Conservation (phyloP, 1,140 invertebrate genomes). For the Rhizoglyphus robini region DNA sequence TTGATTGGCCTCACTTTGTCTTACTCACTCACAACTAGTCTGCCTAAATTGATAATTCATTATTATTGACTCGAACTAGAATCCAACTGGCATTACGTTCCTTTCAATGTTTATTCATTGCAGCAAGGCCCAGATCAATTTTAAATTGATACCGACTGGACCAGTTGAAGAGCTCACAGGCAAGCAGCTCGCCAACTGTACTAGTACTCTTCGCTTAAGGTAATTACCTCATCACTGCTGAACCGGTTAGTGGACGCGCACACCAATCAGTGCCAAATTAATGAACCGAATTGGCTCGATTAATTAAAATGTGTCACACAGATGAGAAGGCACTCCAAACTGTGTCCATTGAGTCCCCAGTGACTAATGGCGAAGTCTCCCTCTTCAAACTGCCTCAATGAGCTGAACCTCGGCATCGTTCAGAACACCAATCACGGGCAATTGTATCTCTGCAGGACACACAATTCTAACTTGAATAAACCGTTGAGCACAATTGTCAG, state of each 20-base stretch:
- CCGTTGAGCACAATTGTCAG: background rate
- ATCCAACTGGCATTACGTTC: background rate
- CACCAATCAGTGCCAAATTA: background rate
- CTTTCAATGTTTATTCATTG: background rate
- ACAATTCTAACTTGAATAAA: conserved; percentile 4
- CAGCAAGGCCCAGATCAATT: background rate
- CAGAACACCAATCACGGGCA: background rate
- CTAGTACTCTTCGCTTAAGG: no score
- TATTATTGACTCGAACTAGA: background rate
- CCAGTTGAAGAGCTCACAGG: background rate
- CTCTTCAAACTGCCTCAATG: no score
- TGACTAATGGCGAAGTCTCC: background rate
- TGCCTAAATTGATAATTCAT: background rate
- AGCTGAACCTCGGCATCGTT: background rate
- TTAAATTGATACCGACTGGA: conserved; percentile 10
- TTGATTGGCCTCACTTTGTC: background rate
- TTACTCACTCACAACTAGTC: background rate
- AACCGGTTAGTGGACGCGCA: background rate
- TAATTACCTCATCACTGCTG: background rate
- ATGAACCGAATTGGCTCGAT: background rate
- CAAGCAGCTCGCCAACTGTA: background rate
- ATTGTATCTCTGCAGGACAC: background rate
- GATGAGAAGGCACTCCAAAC: background rate
- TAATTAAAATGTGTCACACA: background rate
- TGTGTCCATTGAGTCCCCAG: background rate